These are phyloP conservation scores for Hecatera dysodea DNA, from an alignment of 2,888 invertebrate species.

Conservation along the genomic window DNA sequence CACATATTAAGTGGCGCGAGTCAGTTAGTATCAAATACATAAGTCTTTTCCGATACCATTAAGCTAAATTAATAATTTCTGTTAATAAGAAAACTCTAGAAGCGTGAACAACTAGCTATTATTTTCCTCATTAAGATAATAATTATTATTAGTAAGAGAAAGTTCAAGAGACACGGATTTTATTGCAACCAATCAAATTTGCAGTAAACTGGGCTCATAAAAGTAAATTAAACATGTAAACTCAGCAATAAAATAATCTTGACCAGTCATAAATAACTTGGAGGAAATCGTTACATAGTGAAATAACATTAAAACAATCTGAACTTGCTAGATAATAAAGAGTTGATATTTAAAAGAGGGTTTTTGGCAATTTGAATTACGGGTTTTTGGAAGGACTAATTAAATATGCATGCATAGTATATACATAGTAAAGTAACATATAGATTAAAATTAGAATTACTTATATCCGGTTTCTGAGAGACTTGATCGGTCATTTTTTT, in stretches of 20 bases:
- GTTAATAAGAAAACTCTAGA: background rate
- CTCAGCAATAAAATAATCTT: constrained; percentile 33
- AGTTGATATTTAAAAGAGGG: background rate
- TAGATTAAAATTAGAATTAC: no score
- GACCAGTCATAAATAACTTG: constrained; percentile 21
- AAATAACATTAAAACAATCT: background rate
- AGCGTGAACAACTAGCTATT: background rate
- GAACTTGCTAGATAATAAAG: background rate
- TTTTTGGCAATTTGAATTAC: background rate
- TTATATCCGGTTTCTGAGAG: no score
- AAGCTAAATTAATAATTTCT: background rate
- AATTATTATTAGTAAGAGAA: constrained; percentile 19
- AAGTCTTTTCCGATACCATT: background rate
- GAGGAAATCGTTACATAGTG: constrained; percentile 23
- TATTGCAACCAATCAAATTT: constrained; percentile 14
- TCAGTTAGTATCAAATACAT: background rate
- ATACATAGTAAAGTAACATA: no score
- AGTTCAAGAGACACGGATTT: constrained; percentile 15
- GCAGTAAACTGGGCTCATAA: constrained; percentile 28
- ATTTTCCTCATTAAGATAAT: background rate
- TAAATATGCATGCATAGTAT: background rate
- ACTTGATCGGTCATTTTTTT: no score
- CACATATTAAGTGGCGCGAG: no score
- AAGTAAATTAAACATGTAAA: constrained; percentile 24
- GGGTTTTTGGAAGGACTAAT: background rate